Percentiles rank a stretch among this genome's conserved stretches.
These are phyloP conservation scores for Sigmodon hispidus DNA, from an alignment of 2,113 vertebrate genomes.

Conservation along the genomic window DNA sequence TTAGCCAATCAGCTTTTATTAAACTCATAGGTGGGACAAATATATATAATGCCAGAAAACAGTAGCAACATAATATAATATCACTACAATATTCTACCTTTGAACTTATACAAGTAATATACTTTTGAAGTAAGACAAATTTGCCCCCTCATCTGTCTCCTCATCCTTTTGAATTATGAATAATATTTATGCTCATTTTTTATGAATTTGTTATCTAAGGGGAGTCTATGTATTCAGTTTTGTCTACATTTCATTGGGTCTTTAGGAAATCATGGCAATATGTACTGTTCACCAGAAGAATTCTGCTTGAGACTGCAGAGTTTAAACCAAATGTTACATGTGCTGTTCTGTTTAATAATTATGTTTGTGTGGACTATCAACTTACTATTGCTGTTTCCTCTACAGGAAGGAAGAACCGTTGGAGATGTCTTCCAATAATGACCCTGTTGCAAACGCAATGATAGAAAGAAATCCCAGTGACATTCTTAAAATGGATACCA, in stretches of 20 bases:
- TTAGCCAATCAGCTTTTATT: too few relatives aligned
- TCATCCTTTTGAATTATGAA: too few relatives aligned
- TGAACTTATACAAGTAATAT: neutral
- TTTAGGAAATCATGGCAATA: neutral
- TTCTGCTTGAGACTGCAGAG: neutral
- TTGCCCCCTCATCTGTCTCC: too few relatives aligned
- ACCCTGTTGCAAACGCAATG: constrained; percentile 73
- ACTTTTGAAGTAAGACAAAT: neutral
- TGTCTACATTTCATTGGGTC: neutral
- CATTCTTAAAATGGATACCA: neutral
- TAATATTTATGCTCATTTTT: neutral
- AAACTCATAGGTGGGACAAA: too few relatives aligned
- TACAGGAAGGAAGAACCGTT: constrained; percentile 1
- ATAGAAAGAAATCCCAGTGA: constrained; percentile 60
- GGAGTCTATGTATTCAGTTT: neutral
- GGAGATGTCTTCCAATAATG: constrained; percentile 23
- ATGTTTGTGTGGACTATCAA: neutral
- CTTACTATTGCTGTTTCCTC: constrained; percentile 42
- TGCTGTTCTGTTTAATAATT: neutral
- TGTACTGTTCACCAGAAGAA: neutral
- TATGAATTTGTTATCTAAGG: neutral
- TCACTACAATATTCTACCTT: neutral
- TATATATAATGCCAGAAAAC: too few relatives aligned
- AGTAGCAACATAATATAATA: too few relatives aligned
- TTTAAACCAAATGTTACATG: neutral